Evolutionary conservation across 1,140 invertebrate species (phyloP).

Genomic region (Cyrtorhinus lividipennis): DNA sequence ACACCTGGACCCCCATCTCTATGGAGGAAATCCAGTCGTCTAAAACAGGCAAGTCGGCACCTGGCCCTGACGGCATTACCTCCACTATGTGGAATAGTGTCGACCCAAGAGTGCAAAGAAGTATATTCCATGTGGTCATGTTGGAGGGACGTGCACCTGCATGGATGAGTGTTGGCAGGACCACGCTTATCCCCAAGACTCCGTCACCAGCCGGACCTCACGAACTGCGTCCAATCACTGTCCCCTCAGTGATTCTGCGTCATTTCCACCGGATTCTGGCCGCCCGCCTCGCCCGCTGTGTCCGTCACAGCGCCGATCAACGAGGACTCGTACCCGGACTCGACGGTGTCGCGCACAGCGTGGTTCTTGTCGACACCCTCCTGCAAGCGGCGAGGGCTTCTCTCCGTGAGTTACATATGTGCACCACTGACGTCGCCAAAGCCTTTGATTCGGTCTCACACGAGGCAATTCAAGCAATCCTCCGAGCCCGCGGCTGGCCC

Average conservation of each 20-base stretch:
- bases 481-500: too few relatives aligned
- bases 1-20: neutral
- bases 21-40: neutral
- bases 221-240: neutral
- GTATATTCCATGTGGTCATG: neutral
- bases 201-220: neutral
- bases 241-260: neutral
- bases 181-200: neutral
- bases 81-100: neutral
- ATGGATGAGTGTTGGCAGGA: neutral
- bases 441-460: too few relatives aligned
- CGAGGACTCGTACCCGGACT: neutral
- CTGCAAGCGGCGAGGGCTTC: too few relatives aligned
- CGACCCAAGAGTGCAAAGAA: neutral
- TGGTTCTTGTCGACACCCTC: neutral
- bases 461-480: too few relatives aligned
- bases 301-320: neutral
- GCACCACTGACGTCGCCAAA: too few relatives aligned
- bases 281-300: too few relatives aligned
- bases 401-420: too few relatives aligned
- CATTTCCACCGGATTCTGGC: neutral
- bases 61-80: neutral
- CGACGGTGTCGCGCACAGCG: neutral
- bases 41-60: neutral
- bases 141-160: neutral